Evolutionary conservation across 2,888 invertebrate species (phyloP), one percentile per base, ranked within the genome.

Genomic region (Rugalucina vietnamica): DNA sequence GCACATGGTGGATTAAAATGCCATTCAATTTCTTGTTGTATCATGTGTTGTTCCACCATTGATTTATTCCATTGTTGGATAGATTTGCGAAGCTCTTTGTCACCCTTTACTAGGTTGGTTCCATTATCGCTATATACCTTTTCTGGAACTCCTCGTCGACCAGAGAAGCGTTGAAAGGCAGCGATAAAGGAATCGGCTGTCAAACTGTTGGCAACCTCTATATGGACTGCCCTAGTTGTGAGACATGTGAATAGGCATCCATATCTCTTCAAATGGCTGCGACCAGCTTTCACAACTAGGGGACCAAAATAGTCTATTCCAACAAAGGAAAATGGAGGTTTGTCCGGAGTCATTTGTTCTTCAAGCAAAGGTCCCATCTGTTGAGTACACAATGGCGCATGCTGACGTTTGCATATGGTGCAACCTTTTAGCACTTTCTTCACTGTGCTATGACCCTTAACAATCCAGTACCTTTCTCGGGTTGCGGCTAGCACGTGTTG

Each of bases 241-340:
- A 85, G 37, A 70, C 82, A 85, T 18, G 85, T 80, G 37, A 85
- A 83, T 54, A 85, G 21, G 27, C 79, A 76, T 10, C 82, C 82
- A 36, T 80, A 83, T 37, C 81, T 37, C 71, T 84, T 79, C 60
- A 80, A 27, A 24, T 73, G 49, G 5, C 34, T 27, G 12, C 81
- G 69, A 54, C 82, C 82, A 14, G 49, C 27, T 50, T 82, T 87
- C n/a, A 84, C 79, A 24, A 27, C 12, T 18, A 82, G 57, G 12
- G 82, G 85, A 21, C 85, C 84, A 50, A 84, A 84, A 50, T 65
- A 71, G 71, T 84, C 80, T 24, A 76, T 69, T 12, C 77, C 84
- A 10, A 79, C 70, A 39, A 70, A 77, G 4, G 84, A 79, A 24
- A 87, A 87, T 8, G 86, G 84, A 21, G 80, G 78, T 29, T 75